A percentile compares a stretch with the other conserved stretches of the same genome.
Conservation (phyloP, 2,113 vertebrate genomes). For the Sylvietta virens region DNA sequence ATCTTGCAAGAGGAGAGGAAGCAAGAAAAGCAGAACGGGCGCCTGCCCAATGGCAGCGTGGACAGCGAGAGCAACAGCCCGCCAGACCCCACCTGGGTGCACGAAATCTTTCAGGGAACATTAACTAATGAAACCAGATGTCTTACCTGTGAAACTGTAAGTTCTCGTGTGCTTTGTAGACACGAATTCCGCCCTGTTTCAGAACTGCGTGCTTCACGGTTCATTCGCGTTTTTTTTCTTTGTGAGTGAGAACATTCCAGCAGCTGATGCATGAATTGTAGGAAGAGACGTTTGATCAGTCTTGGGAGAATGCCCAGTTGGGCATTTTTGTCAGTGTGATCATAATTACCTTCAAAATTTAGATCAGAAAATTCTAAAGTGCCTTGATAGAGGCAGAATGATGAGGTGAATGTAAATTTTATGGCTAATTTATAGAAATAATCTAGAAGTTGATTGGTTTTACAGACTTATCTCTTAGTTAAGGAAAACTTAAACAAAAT, state of each 20-base stretch:
- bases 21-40: constrained; percentile 97
- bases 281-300: background rate
- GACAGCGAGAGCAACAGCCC: constrained; percentile 73
- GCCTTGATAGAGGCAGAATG: too few species aligned
- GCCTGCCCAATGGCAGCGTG: constrained; percentile 78
- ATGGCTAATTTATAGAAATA: too few species aligned
- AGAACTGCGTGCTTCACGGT: background rate
- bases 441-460: too few species aligned
- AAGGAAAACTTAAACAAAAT: background rate
- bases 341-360: background rate
- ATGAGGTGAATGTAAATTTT: too few species aligned
- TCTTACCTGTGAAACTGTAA: constrained; percentile 85
- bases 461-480: too few species aligned
- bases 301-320: background rate
- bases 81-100: constrained; percentile 81
- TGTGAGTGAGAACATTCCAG: background rate
- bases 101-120: constrained; percentile 86
- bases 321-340: background rate
- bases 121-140: constrained; percentile 84
- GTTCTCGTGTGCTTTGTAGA: background rate
- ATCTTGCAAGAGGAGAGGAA: constrained; percentile 95
- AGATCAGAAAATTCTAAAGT: background rate
- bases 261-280: background rate
- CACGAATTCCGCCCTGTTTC: background rate
- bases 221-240: background rate